Percentiles rank a stretch among this genome's conserved stretches.
phyloP scores from a whole-genome alignment of 2,797 vertebrate species.

The Acrossocheilus fasciatus region DNA sequence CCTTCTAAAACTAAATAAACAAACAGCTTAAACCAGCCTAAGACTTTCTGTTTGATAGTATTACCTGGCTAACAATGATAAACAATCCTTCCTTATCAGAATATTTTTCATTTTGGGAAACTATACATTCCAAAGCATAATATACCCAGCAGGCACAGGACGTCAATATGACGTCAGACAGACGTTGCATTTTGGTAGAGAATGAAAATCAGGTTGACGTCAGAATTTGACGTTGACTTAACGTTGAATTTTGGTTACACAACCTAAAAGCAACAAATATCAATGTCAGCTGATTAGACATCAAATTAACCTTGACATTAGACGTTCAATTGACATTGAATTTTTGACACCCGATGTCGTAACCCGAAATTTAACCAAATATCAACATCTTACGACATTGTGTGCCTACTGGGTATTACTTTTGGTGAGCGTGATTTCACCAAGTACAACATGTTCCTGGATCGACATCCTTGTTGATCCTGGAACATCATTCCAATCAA shows the following conservation, averaged over 20 bases:
- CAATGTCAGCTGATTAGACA: background rate
- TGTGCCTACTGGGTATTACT: background rate
- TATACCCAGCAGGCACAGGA: background rate
- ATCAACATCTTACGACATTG: background rate
- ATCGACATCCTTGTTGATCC: too few relatives aligned
- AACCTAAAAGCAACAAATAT: background rate
- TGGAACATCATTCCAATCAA: too few relatives aligned
- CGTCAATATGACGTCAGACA: background rate
- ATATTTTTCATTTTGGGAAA: background rate
- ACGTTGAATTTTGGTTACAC: background rate
- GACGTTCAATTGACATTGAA: background rate
- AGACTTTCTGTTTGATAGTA: background rate
- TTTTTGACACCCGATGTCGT: background rate
- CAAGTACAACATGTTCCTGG: too few relatives aligned
- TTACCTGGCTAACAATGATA: background rate
- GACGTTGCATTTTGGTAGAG: background rate
- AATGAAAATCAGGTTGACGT: background rate
- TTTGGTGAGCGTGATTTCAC: too few relatives aligned
- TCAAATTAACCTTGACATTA: background rate
- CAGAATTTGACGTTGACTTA: background rate
- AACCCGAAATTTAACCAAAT: background rate
- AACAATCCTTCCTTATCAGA: background rate
- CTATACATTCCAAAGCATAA: background rate
- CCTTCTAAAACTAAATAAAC: background rate
- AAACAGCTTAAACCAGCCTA: slow-evolving; percentile 1